These are phyloP conservation scores for Dinoponera quadriceps DNA, from an alignment of 1,140 invertebrate species.

Conservation along the genomic window DNA sequence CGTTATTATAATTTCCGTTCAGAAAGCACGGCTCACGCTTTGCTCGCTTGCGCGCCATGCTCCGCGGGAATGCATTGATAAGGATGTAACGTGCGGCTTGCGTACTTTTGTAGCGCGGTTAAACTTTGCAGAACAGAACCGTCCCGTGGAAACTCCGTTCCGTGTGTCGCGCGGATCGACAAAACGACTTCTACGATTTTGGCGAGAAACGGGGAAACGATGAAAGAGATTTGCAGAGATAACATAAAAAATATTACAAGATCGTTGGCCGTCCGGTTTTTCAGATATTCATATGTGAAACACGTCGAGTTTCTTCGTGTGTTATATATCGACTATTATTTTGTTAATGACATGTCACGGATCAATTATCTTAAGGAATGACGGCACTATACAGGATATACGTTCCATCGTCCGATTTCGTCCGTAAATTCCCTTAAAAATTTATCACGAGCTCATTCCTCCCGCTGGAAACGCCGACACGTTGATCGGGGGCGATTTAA, in stretches of 20 bases:
- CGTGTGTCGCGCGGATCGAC: background rate
- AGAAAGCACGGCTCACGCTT: background rate
- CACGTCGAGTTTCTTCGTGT: too few species aligned
- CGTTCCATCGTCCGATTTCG: background rate
- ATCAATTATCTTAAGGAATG: too few species aligned
- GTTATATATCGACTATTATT: too few species aligned
- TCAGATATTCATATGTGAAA: too few species aligned
- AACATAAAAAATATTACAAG: too few species aligned
- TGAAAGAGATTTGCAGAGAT: too few species aligned
- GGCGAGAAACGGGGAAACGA: too few species aligned
- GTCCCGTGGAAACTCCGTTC: background rate
- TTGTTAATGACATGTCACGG: too few species aligned
- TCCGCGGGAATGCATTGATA: background rate
- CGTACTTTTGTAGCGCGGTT: background rate
- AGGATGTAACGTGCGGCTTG: background rate
- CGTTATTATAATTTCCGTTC: background rate
- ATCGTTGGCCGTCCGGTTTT: too few species aligned
- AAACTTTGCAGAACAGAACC: conserved; percentile 6
- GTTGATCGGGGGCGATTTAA: too few species aligned
- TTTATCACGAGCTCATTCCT: background rate
- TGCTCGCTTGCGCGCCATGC: background rate
- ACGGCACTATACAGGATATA: background rate
- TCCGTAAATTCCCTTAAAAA: background rate
- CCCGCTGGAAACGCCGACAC: too few species aligned
- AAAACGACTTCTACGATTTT: too few species aligned